Evolutionary conservation across 1,140 invertebrate genomes (phyloP).

Genomic region (Liolophura sinensis): DNA sequence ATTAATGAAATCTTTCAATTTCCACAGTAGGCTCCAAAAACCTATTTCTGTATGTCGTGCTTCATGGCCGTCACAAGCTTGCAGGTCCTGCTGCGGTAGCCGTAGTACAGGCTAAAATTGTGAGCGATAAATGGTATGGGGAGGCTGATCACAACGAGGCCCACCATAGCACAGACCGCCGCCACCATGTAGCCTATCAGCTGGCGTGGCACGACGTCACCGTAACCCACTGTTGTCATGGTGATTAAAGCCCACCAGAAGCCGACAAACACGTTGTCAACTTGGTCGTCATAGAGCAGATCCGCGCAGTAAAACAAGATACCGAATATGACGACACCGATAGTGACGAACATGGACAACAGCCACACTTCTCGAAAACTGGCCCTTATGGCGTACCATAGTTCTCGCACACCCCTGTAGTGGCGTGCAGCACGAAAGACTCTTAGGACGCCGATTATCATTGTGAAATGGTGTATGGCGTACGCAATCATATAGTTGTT

Average conservation of each 20-base stretch:
- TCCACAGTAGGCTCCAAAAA: too few relatives aligned
- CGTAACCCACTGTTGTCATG: conserved; percentile 97
- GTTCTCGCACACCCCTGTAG: conserved; percentile 25
- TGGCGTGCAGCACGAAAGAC: conserved; percentile 27
- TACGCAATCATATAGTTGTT: too few relatives aligned
- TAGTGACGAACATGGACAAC: conserved; percentile 91
- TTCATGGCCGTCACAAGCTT: too few relatives aligned
- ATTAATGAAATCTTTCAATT: too few relatives aligned
- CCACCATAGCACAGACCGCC: conserved; percentile 89
- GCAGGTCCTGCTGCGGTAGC: too few relatives aligned
- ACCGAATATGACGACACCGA: conserved; percentile 95
- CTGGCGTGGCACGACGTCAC: conserved; percentile 28
- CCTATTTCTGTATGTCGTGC: too few relatives aligned
- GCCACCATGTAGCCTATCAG: conserved; percentile 88
- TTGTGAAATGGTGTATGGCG: neutral
- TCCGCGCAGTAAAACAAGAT: conserved; percentile 96
- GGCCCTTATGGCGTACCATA: conserved; percentile 27
- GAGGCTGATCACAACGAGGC: conserved; percentile 94
- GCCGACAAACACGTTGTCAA: conserved; percentile 82
- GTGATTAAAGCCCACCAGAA: conserved; percentile 97
- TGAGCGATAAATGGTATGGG: conserved; percentile 30
- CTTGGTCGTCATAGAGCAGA: conserved; percentile 21
- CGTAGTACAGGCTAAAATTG: conserved; percentile 34
- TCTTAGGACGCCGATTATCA: conserved; percentile 25
- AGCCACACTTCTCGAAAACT: conserved; percentile 59